Evolutionary conservation across 2,888 invertebrate genomes (phyloP), one percentile per base, ranked within the genome.

Genomic region (Chorisops tibialis): DNA sequence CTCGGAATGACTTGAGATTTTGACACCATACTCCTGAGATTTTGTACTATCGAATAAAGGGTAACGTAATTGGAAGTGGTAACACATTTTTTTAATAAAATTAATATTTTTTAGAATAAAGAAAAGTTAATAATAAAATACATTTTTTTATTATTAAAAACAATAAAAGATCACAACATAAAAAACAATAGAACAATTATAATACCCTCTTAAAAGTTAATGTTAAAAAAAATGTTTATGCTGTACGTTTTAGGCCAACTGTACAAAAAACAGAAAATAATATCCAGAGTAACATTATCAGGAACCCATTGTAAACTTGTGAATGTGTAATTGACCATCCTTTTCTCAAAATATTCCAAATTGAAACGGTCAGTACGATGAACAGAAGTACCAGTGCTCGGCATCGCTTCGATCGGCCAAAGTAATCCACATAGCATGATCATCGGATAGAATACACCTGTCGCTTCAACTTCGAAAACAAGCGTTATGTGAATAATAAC

Each of bases 391-490:
- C 73, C 51, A 85, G 78, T 71, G 16, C 75, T 71, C 0, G 88
- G 85, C 87, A 89, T 86, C 5, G 85, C 85, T 74, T 87, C 86
- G 59, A 86, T 67, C 0, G 87, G 87, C 87, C 87, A 87, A n/a
- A 85, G 75, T 59, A 86, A 81, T 68, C 85, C 94, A 74, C 92
- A 91, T 5, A 93, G 79, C 65, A 96, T 79, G 66, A 95, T 85
- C 82, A 93, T 87, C 0, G 95, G 94, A 73, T 94, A 95, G 73
- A 95, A 94, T 66, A 89, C 90, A 12, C 95, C 95, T 0, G 93
- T 86, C 0, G 93, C 85, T 11, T 90, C 82, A 2, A 75, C 75
- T 49, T 76, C 74, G 64, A 79, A 79, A 2, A 79, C 76, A 38
- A 77, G 67, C 59, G 76, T 75, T 59, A 78, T 75, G 63, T 77